Evolutionary conservation across 2,113 vertebrate genomes (phyloP).

Genomic region (Rana temporaria): DNA sequence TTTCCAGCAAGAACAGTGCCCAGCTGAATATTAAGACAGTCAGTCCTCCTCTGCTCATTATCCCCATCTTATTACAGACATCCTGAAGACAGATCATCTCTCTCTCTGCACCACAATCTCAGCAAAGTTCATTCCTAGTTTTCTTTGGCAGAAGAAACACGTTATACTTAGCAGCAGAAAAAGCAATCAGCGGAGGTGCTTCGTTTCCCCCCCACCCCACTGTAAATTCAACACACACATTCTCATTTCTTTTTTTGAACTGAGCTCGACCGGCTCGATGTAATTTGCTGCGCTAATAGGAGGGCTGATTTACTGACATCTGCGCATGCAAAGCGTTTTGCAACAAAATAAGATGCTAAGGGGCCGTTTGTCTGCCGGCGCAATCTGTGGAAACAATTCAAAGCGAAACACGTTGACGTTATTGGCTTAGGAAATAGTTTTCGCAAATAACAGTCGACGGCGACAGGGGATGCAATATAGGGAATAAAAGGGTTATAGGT

Average conservation of each 20-base stretch:
- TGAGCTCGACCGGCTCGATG: slow-evolving; percentile 64
- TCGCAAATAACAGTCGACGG: too few species aligned
- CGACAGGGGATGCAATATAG: too few species aligned
- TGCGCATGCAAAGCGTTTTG: slow-evolving; percentile 61
- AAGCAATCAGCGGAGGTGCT: slow-evolving; percentile 58
- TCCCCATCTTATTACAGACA: slow-evolving; percentile 39
- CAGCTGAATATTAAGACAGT: slow-evolving; percentile 44
- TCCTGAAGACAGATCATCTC: slow-evolving; percentile 55
- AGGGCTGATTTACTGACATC: slow-evolving; percentile 65
- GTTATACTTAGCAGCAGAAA: slow-evolving; percentile 58
- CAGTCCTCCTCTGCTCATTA: slow-evolving; percentile 20
- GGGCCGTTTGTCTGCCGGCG: neutral
- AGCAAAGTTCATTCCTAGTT: slow-evolving; percentile 67
- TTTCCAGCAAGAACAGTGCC: slow-evolving; percentile 40
- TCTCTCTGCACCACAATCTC: slow-evolving; percentile 48
- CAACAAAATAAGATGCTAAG: slow-evolving; percentile 63
- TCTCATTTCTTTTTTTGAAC: slow-evolving; percentile 62
- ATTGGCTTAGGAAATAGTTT: neutral
- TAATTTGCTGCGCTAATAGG: slow-evolving; percentile 68
- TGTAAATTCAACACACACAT: slow-evolving; percentile 61
- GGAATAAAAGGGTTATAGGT: too few species aligned
- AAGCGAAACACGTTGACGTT: neutral
- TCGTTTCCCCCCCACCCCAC: slow-evolving; percentile 12
- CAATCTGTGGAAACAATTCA: neutral
- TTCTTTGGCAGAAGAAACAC: slow-evolving; percentile 14